Evolutionary conservation across 2,113 vertebrate species (phyloP).

Genomic region (Rhineura floridana): DNA sequence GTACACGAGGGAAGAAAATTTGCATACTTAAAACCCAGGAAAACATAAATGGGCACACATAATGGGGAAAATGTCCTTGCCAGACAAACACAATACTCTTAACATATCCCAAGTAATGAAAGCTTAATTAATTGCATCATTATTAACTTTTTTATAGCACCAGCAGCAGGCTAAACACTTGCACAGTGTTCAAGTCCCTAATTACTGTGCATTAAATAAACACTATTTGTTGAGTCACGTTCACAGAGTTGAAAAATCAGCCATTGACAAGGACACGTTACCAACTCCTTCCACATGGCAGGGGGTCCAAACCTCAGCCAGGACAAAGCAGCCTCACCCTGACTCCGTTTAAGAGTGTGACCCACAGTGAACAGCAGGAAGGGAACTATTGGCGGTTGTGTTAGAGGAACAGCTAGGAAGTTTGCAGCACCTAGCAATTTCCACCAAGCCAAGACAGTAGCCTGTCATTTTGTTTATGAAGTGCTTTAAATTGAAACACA

Average conservation of each 20-base stretch:
- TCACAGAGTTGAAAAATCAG: not conserved
- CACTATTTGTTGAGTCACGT: not conserved
- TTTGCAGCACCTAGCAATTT: not conserved
- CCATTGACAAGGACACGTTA: too few species aligned
- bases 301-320: not conserved
- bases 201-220: not conserved
- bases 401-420: too few species aligned
- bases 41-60: not conserved
- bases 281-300: not conserved
- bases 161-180: not conserved
- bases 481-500: not conserved
- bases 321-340: not conserved
- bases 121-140: conserved; percentile 15
- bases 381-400: fast-evolving
- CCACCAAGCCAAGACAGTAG: too few species aligned
- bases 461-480: not conserved
- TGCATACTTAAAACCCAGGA: not conserved
- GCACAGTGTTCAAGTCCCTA: not conserved
- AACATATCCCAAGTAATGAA: not conserved
- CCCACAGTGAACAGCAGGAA: not conserved
- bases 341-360: not conserved
- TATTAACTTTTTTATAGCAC: not conserved
- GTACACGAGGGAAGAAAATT: not conserved
- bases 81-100: conserved; percentile 1
- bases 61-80: not conserved